A percentile compares a stretch with the other conserved stretches of the same genome.
These are phyloP conservation scores for Cairina moschata DNA, from an alignment of 2,113 vertebrate species.

Conservation along the genomic window DNA sequence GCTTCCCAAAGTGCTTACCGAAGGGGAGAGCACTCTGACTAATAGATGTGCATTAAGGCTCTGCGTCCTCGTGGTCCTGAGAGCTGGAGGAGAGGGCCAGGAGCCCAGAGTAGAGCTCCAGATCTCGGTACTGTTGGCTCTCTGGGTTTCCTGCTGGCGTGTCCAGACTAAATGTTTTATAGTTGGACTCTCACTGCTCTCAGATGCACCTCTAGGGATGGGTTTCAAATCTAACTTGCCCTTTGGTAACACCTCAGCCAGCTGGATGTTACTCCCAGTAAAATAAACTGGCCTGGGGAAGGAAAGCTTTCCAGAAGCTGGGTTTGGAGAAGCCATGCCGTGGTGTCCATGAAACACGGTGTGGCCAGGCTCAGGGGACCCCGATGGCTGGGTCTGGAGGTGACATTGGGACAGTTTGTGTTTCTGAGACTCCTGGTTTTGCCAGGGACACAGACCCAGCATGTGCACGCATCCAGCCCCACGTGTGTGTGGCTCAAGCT, in stretches of 20 bases:
- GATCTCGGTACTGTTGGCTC: rapidly evolving
- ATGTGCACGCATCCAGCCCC: not conserved
- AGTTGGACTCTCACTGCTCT: not conserved
- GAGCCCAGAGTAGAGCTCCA: not conserved
- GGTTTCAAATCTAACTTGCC: not conserved
- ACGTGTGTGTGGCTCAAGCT: not conserved
- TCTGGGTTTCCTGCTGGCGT: not conserved
- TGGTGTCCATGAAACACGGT: not conserved
- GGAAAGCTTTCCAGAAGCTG: not conserved
- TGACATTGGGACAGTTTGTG: not conserved
- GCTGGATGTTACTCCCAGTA: not conserved
- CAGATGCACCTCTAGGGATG: not conserved
- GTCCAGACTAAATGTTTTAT: not conserved
- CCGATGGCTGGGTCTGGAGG: not conserved
- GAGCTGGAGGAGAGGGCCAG: not conserved
- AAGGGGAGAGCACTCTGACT: slow-evolving; percentile 23
- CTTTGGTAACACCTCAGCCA: not conserved
- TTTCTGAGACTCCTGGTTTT: not conserved
- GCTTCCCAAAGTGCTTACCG: slow-evolving; percentile 38
- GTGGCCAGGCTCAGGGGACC: not conserved
- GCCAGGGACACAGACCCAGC: not conserved
- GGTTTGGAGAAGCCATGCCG: not conserved
- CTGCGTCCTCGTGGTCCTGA: not conserved
- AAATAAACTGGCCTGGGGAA: not conserved
- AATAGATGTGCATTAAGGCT: slow-evolving; percentile 2